These are phyloP conservation scores for Argynnis bischoffii DNA, from an alignment of 2,888 invertebrate species.

Conservation along the genomic window DNA sequence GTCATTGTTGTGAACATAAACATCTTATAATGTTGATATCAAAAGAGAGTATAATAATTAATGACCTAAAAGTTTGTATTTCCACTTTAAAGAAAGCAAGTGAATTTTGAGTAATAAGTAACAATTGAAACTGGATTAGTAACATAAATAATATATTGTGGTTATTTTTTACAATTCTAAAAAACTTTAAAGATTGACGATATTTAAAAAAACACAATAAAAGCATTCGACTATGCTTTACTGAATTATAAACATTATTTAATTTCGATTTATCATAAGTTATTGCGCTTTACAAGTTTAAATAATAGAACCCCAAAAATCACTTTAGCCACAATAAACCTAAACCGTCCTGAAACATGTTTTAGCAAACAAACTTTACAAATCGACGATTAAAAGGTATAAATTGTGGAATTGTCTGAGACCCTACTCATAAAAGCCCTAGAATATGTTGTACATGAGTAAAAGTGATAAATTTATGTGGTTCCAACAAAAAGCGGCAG, in stretches of 20 bases:
- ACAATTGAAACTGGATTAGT: no score
- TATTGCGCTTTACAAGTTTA: neutral
- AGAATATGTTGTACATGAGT: constrained; percentile 65
- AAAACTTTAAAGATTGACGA: neutral
- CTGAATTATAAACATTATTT: neutral
- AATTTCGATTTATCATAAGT: neutral
- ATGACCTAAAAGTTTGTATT: constrained; percentile 16
- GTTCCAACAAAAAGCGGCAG: constrained; percentile 66
- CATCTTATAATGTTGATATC: constrained; percentile 38
- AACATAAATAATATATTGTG: no score
- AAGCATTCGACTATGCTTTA: neutral
- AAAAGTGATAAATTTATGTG: constrained; percentile 71
- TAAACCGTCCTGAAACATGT: constrained; percentile 15
- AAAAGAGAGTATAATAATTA: constrained; percentile 32
- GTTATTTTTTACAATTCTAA: no score
- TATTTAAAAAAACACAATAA: neutral
- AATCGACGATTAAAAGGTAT: constrained; percentile 70
- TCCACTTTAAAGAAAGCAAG: neutral
- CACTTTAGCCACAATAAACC: constrained; percentile 15
- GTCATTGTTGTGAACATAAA: constrained; percentile 44
- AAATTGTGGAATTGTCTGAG: constrained; percentile 67
- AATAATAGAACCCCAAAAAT: constrained; percentile 6
- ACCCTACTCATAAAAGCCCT: constrained; percentile 75
- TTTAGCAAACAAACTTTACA: constrained; percentile 58
- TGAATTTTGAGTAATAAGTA: neutral